phyloP scores from a whole-genome alignment of 2,797 vertebrate species.

The Pangasius macronema region DNA sequence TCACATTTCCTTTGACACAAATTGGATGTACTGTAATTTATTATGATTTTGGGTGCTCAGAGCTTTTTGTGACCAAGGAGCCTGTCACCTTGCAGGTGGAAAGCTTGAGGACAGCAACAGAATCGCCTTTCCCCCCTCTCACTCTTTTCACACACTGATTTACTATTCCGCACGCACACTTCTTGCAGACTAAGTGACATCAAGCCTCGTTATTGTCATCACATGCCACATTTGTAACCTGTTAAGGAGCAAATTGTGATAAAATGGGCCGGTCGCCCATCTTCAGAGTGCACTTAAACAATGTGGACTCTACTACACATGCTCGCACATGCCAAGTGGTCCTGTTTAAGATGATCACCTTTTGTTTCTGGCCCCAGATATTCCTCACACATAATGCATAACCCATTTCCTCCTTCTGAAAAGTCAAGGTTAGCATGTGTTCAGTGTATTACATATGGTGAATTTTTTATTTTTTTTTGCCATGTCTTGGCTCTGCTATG shows the following conservation, averaged over 20 bases:
- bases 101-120: constrained; percentile 58
- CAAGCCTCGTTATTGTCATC: constrained; percentile 95
- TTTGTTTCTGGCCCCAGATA: not conserved
- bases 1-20: constrained; percentile 77
- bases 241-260: constrained; percentile 91
- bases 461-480: not conserved
- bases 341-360: constrained; percentile 18
- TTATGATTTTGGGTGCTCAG: constrained; percentile 73
- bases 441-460: not conserved
- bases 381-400: not conserved
- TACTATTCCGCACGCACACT: constrained; percentile 81
- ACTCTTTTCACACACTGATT: constrained; percentile 62
- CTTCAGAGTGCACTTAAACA: constrained; percentile 67
- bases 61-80: constrained; percentile 68
- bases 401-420: not conserved
- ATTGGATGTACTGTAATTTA: constrained; percentile 80
- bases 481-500: not conserved
- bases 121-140: constrained; percentile 7
- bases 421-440: not conserved
- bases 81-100: constrained; percentile 72
- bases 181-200: constrained; percentile 85
- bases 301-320: constrained; percentile 68
- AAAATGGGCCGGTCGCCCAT: constrained; percentile 81
- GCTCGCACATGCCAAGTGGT: constrained; percentile 27
- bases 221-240: constrained; percentile 94